Percentiles rank a stretch among this genome's conserved stretches.
Conservation (phyloP, 1,140 invertebrate species). For the Drosophila malerkotliana region DNA sequence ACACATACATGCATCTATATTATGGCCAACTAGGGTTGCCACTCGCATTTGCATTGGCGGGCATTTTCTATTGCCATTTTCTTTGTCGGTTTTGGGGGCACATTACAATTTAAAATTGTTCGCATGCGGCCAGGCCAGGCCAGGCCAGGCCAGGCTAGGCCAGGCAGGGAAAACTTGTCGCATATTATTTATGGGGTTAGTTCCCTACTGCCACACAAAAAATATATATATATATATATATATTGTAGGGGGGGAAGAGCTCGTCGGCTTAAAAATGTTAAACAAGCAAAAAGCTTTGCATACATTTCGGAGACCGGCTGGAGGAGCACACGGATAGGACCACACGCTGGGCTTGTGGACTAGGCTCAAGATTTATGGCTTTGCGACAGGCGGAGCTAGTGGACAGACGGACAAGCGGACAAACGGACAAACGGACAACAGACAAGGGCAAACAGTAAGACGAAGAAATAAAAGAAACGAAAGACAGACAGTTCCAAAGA, state of each 20-base stretch:
- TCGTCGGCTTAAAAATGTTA: slow-evolving; percentile 68
- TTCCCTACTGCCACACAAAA: not conserved
- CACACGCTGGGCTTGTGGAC: slow-evolving; percentile 54
- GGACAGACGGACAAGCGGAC: slow-evolving; percentile 26
- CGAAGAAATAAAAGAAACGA: not conserved
- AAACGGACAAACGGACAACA: slow-evolving; percentile 8
- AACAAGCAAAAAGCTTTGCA: slow-evolving; percentile 71
- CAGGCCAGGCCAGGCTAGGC: too few species aligned
- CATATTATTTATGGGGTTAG: slow-evolving; percentile 69
- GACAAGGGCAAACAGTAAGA: slow-evolving; percentile 16
- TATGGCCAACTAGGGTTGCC: slow-evolving; percentile 7
- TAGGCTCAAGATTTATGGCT: slow-evolving; percentile 75
- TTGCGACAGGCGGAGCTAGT: slow-evolving; percentile 39
- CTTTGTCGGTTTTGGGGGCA: slow-evolving; percentile 44
- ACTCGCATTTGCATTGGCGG: slow-evolving; percentile 56
- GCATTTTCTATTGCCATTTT: slow-evolving; percentile 59
- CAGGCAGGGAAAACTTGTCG: slow-evolving; percentile 55
- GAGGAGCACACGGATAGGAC: slow-evolving; percentile 14
- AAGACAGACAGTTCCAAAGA: slow-evolving; percentile 20
- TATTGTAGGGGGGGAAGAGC: not conserved
- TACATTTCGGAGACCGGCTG: slow-evolving; percentile 32
- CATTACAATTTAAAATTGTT: slow-evolving; percentile 78
- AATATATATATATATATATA: not conserved
- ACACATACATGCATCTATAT: slow-evolving; percentile 3
- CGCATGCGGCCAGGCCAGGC: slow-evolving; percentile 46